Conservation (phyloP, 2,797 vertebrate genomes). For the Periparus ater region DNA sequence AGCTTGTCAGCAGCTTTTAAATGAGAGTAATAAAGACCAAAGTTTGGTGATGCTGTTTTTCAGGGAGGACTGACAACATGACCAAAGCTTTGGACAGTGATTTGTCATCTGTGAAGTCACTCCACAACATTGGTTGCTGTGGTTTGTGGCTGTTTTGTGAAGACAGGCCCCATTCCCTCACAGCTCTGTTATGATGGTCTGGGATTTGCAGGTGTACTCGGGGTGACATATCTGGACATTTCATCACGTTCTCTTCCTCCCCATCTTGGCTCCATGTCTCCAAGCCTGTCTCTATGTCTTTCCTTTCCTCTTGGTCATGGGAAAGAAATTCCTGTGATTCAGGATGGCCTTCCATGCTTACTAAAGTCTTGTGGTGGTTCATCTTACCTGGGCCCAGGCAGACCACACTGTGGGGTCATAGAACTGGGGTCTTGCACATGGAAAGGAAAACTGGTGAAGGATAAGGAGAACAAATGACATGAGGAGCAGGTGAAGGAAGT, state of each 20-base stretch:
- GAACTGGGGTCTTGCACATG: too few species aligned
- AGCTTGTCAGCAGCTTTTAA: background rate
- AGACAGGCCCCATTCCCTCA: background rate
- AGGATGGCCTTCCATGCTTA: too few species aligned
- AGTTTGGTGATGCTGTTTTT: background rate
- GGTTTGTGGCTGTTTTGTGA: background rate
- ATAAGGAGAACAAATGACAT: background rate
- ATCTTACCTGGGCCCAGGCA: too few species aligned
- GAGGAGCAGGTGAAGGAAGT: background rate
- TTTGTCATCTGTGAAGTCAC: background rate
- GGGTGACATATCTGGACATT: background rate
- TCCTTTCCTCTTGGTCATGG: too few species aligned
- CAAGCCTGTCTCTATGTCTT: too few species aligned
- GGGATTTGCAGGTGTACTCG: background rate
- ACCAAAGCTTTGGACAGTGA: background rate
- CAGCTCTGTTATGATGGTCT: background rate
- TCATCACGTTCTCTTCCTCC: too few species aligned
- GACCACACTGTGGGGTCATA: too few species aligned
- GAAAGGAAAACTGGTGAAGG: background rate
- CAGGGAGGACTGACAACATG: background rate
- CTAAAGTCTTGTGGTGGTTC: too few species aligned
- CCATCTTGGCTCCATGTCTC: too few species aligned
- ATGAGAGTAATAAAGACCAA: rapidly evolving
- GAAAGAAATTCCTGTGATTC: too few species aligned
- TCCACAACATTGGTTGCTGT: background rate